Evolutionary conservation across 2,888 invertebrate species (phyloP).

Genomic region (Torymus aiolomorphi): DNA sequence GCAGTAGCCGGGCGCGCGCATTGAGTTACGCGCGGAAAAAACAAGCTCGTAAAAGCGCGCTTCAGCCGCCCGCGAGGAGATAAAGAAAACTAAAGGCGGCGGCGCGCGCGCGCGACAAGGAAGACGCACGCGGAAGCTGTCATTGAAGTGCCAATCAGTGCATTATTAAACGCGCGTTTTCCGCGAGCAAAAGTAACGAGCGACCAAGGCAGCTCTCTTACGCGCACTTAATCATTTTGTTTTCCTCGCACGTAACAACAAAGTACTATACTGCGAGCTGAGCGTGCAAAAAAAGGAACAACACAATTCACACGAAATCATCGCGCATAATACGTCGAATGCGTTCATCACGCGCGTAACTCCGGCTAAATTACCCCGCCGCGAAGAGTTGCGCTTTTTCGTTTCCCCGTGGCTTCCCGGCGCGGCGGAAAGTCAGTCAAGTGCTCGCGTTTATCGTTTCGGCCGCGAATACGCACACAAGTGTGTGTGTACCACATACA

Average conservation of each 20-base stretch:
- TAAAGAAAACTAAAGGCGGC: slow-evolving; percentile 15
- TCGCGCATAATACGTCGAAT: no score
- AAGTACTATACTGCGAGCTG: not conserved
- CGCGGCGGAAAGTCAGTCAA: slow-evolving; percentile 19
- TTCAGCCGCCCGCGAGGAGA: slow-evolving; percentile 5
- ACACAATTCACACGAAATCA: not conserved
- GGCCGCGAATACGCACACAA: not conserved
- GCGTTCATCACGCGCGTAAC: no score
- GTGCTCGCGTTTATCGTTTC: not conserved
- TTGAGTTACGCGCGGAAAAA: slow-evolving; percentile 37
- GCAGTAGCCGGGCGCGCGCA: not conserved
- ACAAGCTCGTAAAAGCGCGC: slow-evolving; percentile 34
- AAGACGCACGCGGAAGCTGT: slow-evolving; percentile 34
- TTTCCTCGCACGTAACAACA: slow-evolving; percentile 32
- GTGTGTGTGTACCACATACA: not conserved
- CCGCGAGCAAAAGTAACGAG: slow-evolving; percentile 22
- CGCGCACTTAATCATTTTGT: slow-evolving; percentile 37
- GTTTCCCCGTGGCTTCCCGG: not conserved
- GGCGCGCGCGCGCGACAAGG: slow-evolving; percentile 1
- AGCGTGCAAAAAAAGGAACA: not conserved
- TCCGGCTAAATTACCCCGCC: slow-evolving; percentile 7
- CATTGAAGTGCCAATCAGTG: slow-evolving; percentile 48
- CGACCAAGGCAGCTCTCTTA: slow-evolving; percentile 18
- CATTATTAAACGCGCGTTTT: slow-evolving; percentile 45
- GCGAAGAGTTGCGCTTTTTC: not conserved